Evolutionary conservation across 2,888 invertebrate genomes (phyloP), one percentile per base, ranked within the genome.

Genomic region (Calliopum simillimum): DNA sequence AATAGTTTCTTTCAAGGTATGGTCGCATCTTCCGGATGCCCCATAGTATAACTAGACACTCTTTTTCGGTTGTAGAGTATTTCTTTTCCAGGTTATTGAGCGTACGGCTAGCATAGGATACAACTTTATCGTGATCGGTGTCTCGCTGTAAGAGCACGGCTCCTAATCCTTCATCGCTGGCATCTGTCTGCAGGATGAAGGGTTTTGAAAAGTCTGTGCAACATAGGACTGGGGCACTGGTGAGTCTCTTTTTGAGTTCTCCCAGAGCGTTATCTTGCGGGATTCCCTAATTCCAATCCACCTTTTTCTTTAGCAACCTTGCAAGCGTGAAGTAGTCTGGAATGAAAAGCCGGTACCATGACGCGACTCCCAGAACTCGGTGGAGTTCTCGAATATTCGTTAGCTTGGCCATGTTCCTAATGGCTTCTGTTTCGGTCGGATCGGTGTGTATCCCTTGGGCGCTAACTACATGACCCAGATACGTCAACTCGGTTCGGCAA

Each of bases 11-110:
- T 13, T 58, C 58, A 2, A 63, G 11, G 23, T 63, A 63, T 5
- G 44, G 19, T n/a, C 63, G n/a, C 63, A 63, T 63, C n/a, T 63
- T 63, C n/a, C 46, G 44, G n/a, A 63, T 47, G 8, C n/a, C n/a
- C n/a, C n/a, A 63, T n/a, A n/a, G n/a, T n/a, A n/a, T n/a, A n/a
- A n/a, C n/a, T n/a, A n/a, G n/a, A n/a, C n/a, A n/a, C n/a, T 63
- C n/a, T 63, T 63, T 23, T 21, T 5, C 16, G 46, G 16, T 14
- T 4, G 46, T 21, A 16, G 46, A 4, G 46, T 4, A 3, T 46
- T 63, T 4, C 46, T 46, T 4, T 46, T 14, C n/a, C 63, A 44
- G 6, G n/a, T n/a, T n/a, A n/a, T n/a, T n/a, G n/a, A n/a, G n/a
- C n/a, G n/a, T n/a, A n/a, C n/a, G n/a, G 61, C 61, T 44, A n/a